Base-by-base conservation (phyloP, 2,797 vertebrate species). In the Amphiprion clarkii region DNA sequence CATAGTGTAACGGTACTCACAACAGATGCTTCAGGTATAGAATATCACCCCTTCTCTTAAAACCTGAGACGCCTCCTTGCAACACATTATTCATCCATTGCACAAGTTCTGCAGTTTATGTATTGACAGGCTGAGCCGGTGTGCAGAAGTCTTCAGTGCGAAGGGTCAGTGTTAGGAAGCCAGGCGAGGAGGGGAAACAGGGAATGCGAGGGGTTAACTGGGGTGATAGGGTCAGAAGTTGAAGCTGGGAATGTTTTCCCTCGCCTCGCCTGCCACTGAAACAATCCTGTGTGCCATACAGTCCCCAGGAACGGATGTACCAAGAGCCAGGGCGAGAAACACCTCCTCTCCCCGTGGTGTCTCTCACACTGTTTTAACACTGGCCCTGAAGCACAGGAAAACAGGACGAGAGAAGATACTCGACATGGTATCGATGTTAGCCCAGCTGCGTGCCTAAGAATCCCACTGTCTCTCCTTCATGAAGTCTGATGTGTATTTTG, bases 161-260 rank as follows among this genome's bases (percentile, higher is more conserved):
- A 74, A 81, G 78, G 83, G 83, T 90, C 89, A 84, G 76, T 83
- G 79, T 80, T 84, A 80, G 76, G 58, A 80, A 88, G 62, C 72
- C 55, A 58, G 71, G 69, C 61, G n/a, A 64, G 69, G 48, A 64
- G 76, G 70, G 55, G 67, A 74, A 81, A 72, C 21, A 40, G 59
- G 70, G 86, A 77, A 78, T 78, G 71, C 0, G 10, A 76, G 66
- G 74, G 86, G 92, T 92, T 88, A 93, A 92, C 82, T 84, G 76
- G 85, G 82, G 83, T 67, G 3, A 89, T 77, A 71, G 79, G 91
- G 92, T 94, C 92, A 94, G 76, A 87, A 92, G 92, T 92, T 94
- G 85, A 94, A 89, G 74, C 71, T 74, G 83, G 81, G 86, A 90
- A 87, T 83, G 78, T 87, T 85, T 61, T 84, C 83, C 82, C 89